phyloP scores from a whole-genome alignment of 1,140 invertebrate genomes.

The Sogatella furcifera region DNA sequence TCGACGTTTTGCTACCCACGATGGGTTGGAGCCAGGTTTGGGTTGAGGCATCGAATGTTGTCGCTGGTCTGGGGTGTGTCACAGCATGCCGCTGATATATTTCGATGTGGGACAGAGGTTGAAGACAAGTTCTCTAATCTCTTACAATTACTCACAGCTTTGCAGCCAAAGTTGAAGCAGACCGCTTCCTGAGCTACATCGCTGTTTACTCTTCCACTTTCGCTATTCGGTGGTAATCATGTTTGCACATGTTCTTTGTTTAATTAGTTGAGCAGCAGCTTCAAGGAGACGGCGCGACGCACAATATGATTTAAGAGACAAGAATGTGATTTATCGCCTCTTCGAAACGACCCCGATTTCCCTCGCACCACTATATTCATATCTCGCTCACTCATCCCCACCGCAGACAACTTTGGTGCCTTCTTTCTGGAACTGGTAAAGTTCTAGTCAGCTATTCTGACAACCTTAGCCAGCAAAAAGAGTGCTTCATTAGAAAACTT shows the following conservation, averaged over 20 bases:
- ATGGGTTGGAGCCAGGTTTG: too few species aligned
- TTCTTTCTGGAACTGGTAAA: too few species aligned
- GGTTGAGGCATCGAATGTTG: too few species aligned
- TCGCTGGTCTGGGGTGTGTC: too few species aligned
- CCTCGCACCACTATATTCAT: neutral
- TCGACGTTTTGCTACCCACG: too few species aligned
- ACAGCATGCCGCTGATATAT: neutral
- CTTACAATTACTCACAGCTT: conserved; percentile 1
- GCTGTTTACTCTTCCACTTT: neutral
- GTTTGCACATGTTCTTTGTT: neutral
- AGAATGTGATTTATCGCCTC: neutral
- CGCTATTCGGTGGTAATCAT: neutral
- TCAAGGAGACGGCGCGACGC: too few species aligned
- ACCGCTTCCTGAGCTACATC: neutral
- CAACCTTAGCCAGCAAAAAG: too few species aligned
- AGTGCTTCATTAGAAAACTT: too few species aligned
- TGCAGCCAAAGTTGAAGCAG: neutral
- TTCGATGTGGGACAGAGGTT: neutral
- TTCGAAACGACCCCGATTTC: neutral
- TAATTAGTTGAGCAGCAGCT: neutral
- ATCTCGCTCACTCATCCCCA: neutral
- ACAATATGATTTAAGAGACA: neutral
- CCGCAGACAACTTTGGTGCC: neutral
- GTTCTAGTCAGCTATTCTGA: too few species aligned
- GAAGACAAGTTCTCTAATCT: conserved; percentile 2